Evolutionary conservation across 2,888 invertebrate genomes (phyloP).

Genomic region (Drosophila atripex): DNA sequence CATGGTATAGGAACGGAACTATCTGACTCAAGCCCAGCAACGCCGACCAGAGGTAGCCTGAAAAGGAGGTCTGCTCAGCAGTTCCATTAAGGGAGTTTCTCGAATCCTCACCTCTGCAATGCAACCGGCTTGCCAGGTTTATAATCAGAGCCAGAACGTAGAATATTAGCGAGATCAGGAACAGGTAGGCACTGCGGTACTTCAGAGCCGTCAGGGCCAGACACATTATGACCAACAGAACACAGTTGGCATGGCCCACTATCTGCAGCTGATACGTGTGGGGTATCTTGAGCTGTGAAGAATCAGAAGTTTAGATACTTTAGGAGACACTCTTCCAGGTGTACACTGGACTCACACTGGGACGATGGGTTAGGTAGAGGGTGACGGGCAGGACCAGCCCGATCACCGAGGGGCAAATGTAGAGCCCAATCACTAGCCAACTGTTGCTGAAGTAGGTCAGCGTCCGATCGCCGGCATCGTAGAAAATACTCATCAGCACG

Average conservation of each 20-base stretch:
- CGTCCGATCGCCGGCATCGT: constrained; percentile 82
- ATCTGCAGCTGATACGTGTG: constrained; percentile 76
- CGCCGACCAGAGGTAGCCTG: constrained; percentile 66
- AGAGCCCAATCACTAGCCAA: constrained; percentile 84
- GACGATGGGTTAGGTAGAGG: constrained; percentile 69
- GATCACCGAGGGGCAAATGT: constrained; percentile 79
- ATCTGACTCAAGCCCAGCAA: constrained; percentile 81
- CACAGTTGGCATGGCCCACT: constrained; percentile 78
- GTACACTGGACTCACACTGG: constrained; percentile 68
- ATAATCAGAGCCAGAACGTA: constrained; percentile 72
- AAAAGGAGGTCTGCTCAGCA: neutral
- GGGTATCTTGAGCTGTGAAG: constrained; percentile 68
- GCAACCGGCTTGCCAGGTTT: constrained; percentile 72
- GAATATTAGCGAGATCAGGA: constrained; percentile 75
- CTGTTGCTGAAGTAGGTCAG: constrained; percentile 87
- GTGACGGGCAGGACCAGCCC: constrained; percentile 73
- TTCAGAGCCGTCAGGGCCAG: constrained; percentile 62
- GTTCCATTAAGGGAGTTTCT: too few relatives aligned
- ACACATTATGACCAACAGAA: constrained; percentile 70
- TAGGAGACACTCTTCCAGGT: neutral
- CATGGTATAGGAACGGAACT: constrained; percentile 83
- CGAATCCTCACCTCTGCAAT: constrained; percentile 67
- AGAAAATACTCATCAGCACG: constrained; percentile 78
- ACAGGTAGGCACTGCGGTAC: constrained; percentile 77
- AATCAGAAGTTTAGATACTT: neutral